Conservation (phyloP, 2,888 invertebrate species). For the Mimumesa dahlbomi region DNA sequence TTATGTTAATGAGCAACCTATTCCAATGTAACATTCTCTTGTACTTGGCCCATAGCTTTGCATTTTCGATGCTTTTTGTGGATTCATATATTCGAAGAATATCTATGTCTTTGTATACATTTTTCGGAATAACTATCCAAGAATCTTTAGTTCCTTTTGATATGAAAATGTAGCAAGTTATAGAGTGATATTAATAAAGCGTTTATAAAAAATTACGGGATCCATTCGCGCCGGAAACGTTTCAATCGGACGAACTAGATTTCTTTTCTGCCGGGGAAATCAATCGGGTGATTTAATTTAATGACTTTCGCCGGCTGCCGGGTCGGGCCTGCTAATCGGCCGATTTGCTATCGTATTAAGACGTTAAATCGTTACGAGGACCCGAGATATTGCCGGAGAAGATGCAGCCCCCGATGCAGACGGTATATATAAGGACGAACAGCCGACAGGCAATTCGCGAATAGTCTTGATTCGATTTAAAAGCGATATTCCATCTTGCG, state of each 20-base stretch:
- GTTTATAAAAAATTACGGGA: no score
- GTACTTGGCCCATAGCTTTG: no score
- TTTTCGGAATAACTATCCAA: no score
- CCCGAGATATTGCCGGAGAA: constrained; percentile 55
- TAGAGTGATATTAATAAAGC: no score
- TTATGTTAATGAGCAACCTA: no score
- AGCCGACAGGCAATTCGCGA: constrained; percentile 73
- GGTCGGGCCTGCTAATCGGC: constrained; percentile 47
- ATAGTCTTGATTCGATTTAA: constrained; percentile 80
- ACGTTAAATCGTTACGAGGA: constrained; percentile 68
- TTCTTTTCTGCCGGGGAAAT: constrained; percentile 49
- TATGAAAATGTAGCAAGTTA: no score
- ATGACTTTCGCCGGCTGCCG: constrained; percentile 43
- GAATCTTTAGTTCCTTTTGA: no score
- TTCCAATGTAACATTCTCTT: no score
- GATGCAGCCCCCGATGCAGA: constrained; percentile 2
- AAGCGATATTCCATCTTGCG: constrained; percentile 80
- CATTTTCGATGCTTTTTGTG: no score
- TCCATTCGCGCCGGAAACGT: constrained; percentile 2
- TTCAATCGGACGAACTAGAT: constrained; percentile 14
- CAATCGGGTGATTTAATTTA: constrained; percentile 48
- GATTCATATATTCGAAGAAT: no score
- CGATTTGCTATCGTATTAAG: constrained; percentile 63
- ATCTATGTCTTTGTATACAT: no score
- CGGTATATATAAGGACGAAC: constrained; percentile 25